Conservation (phyloP, 1,140 invertebrate species). For the Calycopis cecrops region DNA sequence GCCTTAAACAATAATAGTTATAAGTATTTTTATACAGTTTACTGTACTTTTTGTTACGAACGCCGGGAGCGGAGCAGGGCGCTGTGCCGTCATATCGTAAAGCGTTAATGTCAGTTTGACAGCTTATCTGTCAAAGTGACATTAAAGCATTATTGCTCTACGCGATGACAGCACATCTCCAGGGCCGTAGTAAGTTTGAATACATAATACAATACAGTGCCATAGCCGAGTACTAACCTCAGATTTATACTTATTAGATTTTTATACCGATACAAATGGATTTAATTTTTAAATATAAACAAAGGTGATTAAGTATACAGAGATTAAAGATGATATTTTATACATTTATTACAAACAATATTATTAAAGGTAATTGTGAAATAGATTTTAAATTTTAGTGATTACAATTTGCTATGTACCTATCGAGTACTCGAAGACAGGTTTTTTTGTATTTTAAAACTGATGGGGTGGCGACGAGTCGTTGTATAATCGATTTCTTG, state of each 20-base stretch:
- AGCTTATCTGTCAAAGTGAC: neutral
- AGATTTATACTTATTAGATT: conserved; percentile 74
- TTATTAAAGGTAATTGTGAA: conserved; percentile 72
- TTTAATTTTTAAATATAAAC: conserved; percentile 75
- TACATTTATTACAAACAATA: conserved; percentile 75
- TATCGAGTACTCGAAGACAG: conserved; percentile 42
- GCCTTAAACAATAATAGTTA: conserved; percentile 71
- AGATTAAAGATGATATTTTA: conserved; percentile 75
- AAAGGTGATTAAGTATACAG: conserved; percentile 75
- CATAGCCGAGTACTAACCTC: conserved; percentile 69
- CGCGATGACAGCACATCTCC: neutral
- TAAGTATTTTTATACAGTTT: conserved; percentile 73
- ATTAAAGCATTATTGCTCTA: neutral
- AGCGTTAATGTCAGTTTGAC: neutral
- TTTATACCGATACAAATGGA: conserved; percentile 75
- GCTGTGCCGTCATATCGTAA: neutral
- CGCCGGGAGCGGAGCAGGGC: conserved; percentile 40
- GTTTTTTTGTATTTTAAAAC: conserved; percentile 39
- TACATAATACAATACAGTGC: conserved; percentile 68
- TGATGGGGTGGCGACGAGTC: conserved; percentile 35
- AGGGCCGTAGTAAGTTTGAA: conserved; percentile 63
- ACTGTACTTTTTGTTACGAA: conserved; percentile 37
- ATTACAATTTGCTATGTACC: conserved; percentile 52
- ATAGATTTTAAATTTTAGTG: conserved; percentile 68
- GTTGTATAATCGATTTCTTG: conserved; percentile 27